These are phyloP conservation scores for Peromyscus nudipes DNA, from an alignment of 2,797 vertebrate species.

Conservation along the genomic window DNA sequence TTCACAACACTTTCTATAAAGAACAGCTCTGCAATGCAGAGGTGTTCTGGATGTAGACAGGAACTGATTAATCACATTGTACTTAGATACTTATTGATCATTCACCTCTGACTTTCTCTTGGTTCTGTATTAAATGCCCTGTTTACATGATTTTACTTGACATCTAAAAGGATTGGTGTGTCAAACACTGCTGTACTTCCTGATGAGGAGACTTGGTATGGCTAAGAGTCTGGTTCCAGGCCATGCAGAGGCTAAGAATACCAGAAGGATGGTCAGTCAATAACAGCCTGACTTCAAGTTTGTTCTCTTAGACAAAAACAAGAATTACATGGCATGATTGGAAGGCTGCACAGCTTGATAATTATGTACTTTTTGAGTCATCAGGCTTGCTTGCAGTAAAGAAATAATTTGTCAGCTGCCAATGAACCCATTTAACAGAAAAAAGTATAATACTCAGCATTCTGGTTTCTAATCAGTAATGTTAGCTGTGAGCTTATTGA, in stretches of 20 bases:
- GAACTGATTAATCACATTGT: background rate
- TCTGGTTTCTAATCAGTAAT: slow-evolving; percentile 75
- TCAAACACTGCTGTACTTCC: background rate
- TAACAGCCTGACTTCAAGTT: background rate
- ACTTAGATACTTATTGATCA: background rate
- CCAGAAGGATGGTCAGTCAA: background rate
- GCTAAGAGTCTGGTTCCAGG: background rate
- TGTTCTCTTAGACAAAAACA: background rate
- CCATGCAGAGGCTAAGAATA: background rate
- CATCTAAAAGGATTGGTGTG: background rate
- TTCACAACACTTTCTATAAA: background rate
- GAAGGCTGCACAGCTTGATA: background rate
- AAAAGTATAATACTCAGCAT: slow-evolving; percentile 19
- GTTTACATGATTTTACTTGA: background rate
- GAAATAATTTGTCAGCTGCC: background rate
- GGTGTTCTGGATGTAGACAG: background rate
- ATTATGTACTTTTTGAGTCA: background rate
- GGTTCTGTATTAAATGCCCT: background rate
- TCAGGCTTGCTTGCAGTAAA: background rate
- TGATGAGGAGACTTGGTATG: background rate
- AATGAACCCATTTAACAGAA: slow-evolving; percentile 64
- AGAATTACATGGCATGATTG: background rate
- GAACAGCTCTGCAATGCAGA: slow-evolving; percentile 42
- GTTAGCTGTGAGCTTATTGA: slow-evolving; percentile 74
- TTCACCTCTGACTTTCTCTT: background rate